Evolutionary conservation across 2,888 invertebrate species (phyloP).

Genomic region (Choreutis nemorana): DNA sequence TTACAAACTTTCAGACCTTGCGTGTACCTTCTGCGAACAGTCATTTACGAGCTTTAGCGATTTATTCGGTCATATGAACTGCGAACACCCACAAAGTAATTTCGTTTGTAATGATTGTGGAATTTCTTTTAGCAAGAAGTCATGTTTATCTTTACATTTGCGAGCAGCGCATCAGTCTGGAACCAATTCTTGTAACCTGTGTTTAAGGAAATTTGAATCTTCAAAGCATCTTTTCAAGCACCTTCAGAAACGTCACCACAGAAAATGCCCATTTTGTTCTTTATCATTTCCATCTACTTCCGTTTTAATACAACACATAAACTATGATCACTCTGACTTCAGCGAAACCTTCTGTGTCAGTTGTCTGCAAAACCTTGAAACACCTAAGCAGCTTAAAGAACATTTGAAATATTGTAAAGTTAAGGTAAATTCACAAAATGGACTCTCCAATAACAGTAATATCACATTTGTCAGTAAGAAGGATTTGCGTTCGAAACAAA

Average conservation of each 20-base stretch:
- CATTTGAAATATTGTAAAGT: constrained; percentile 38
- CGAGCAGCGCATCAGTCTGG: constrained; percentile 29
- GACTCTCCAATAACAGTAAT: constrained; percentile 6
- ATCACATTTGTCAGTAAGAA: constrained; percentile 13
- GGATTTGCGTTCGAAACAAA: constrained; percentile 29
- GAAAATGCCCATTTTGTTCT: constrained; percentile 34
- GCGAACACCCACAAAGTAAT: constrained; percentile 29
- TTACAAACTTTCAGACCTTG: constrained; percentile 32
- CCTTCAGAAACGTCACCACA: constrained; percentile 30
- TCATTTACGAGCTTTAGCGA: constrained; percentile 34
- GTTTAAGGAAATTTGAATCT: constrained; percentile 26
- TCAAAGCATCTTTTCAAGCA: constrained; percentile 23
- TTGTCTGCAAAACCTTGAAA: constrained; percentile 36
- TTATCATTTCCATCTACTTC: constrained; percentile 26
- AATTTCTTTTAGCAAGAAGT: constrained; percentile 32
- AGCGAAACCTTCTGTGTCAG: constrained; percentile 31
- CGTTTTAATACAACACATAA: constrained; percentile 31
- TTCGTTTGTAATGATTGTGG: constrained; percentile 44
- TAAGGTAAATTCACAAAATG: constrained; percentile 18
- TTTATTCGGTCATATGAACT: constrained; percentile 37
- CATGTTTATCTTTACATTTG: constrained; percentile 33
- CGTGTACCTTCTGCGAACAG: constrained; percentile 34
- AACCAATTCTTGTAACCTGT: constrained; percentile 37
- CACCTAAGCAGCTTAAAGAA: constrained; percentile 30
- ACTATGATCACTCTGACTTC: constrained; percentile 30